These are phyloP conservation scores for Chlamydotis undulata DNA, from an alignment of 2,113 vertebrate genomes.

Conservation along the genomic window DNA sequence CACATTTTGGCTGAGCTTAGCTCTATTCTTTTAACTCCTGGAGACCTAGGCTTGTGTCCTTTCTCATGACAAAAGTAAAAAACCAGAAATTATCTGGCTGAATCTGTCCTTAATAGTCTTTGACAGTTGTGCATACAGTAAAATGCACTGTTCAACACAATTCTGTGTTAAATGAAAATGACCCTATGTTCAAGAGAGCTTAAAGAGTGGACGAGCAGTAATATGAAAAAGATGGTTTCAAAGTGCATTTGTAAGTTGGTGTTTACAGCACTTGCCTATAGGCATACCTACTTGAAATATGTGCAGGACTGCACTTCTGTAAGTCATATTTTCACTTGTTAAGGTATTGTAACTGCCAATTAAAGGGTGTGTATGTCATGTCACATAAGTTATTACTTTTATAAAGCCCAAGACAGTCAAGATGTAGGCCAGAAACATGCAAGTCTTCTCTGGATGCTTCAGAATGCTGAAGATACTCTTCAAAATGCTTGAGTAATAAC, in stretches of 20 bases:
- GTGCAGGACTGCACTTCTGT: not conserved
- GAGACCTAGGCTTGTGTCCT: slow-evolving; percentile 27
- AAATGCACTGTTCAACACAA: not conserved
- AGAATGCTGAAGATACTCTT: not conserved
- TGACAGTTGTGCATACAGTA: not conserved
- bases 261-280: not conserved
- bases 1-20: slow-evolving; percentile 17
- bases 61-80: not conserved
- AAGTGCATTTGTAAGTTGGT: not conserved
- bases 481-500: not conserved
- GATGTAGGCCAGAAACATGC: not conserved
- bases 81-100: not conserved
- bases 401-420: not conserved
- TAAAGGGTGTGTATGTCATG: not conserved
- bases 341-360: not conserved
- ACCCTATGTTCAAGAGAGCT: not conserved
- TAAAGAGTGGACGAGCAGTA: not conserved
- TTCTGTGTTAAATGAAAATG: not conserved
- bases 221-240: not conserved
- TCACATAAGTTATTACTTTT: not conserved
- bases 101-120: not conserved
- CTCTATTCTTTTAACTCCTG: slow-evolving; percentile 36
- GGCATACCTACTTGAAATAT: not conserved
- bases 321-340: not conserved
- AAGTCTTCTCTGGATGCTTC: not conserved